Base-by-base conservation (phyloP, 1,140 invertebrate genomes). In the Leptestheria dahalacensis region DNA sequence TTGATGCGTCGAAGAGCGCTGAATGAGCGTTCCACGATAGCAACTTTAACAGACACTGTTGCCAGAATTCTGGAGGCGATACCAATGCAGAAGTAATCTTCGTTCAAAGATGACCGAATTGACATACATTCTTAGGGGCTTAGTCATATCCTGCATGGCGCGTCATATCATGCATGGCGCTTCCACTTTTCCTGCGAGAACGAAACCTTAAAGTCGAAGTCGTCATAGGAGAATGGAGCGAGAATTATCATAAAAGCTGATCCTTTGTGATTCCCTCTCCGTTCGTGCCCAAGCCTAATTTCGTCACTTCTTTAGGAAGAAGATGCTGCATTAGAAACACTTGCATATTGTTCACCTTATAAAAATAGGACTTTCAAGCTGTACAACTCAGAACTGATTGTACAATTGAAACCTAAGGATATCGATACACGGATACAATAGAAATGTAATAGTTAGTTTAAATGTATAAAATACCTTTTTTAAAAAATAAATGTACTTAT, bases 21-120 rank as follows among this genome's bases (percentile, higher is more conserved):
- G 63, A 69, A 70, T 28, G 62, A 59, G n/a, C 65, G 59, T 54
- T 69, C 68, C 52, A 63, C 65, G n/a, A 62, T 68, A 1, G 68
- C 66, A 62, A 64, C 62, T 62, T 64, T 67, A n/a, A 69, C 61
- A 52, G 67, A 66, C 48, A 70, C 57, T 62, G 66, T 66, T 51
- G 61, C 61, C 48, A 65, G 58, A 49, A 67, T 60, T 51, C 47
- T 50, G 0, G 66, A 29, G 15, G 64, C 24, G 1, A n/a, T 59
- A 46, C 63, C 61, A 26, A 66, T 63, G 29, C 23, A 26, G n/a
- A 64, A 62, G 57, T 63, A 21, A 61, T 64, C 63, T 23, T 15
- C 24, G 51, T 66, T 55, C 9, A 2, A 3, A 11, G 24, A 33
- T 26, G 53, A 21, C 1, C 3, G 53, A n/a, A 24, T 24, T 55